phyloP scores from a whole-genome alignment of 2,888 invertebrate species.

The Philonicus albiceps region DNA sequence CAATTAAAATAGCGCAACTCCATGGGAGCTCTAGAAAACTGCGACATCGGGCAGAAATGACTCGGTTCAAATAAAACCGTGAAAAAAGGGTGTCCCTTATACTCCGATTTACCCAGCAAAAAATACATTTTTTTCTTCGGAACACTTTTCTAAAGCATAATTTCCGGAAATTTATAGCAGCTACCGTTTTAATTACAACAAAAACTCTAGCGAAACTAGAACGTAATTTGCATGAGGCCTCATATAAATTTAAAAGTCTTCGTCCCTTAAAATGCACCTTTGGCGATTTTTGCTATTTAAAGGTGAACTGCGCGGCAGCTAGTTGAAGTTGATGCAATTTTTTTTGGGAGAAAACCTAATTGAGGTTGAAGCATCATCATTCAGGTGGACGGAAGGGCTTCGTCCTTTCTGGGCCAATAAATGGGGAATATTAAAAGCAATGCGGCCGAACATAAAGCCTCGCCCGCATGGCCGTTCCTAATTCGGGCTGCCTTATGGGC shows the following conservation, averaged over 20 bases:
- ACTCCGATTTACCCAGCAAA: background rate
- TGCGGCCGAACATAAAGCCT: background rate
- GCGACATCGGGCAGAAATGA: background rate
- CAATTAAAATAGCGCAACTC: background rate
- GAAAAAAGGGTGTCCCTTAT: background rate
- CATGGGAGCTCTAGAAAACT: background rate
- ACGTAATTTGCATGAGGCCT: background rate
- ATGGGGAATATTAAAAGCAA: background rate
- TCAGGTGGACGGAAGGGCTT: background rate
- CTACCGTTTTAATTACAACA: background rate
- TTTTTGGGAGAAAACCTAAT: background rate
- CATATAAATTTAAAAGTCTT: background rate
- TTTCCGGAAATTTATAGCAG: constrained; percentile 18
- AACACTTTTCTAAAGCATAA: background rate
- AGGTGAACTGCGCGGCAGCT: background rate
- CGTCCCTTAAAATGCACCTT: background rate
- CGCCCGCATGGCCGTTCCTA: background rate
- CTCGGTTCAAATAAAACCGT: background rate
- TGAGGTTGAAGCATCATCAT: background rate
- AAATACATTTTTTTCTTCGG: background rate
- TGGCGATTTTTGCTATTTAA: background rate
- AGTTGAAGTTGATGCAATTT: background rate
- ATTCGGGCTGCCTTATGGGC: background rate
- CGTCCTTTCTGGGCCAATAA: background rate
- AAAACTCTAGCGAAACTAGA: background rate